Conservation (phyloP, 2,113 vertebrate genomes). For the Odontophorus gujanensis region DNA sequence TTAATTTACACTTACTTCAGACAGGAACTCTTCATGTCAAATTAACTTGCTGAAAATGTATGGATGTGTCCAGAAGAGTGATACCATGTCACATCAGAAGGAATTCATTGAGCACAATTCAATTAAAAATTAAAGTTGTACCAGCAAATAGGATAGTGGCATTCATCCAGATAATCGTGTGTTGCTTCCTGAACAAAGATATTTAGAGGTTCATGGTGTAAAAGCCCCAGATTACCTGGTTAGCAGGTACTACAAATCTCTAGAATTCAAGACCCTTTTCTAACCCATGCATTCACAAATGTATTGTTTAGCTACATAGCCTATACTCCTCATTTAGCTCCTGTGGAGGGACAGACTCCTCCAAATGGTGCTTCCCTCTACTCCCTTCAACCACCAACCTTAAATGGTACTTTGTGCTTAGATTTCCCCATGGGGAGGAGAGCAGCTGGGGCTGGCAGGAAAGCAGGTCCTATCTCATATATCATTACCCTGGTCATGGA, state of each 20-base stretch:
- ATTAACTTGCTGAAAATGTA: slow-evolving; percentile 14
- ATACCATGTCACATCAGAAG: background rate
- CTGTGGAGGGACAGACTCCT: background rate
- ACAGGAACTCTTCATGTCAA: background rate
- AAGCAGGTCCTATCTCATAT: background rate
- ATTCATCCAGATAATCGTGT: background rate
- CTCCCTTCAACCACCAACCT: background rate
- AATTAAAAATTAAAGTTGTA: background rate
- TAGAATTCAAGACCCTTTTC: background rate
- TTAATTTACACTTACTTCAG: slow-evolving; percentile 26
- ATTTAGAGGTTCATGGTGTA: rapidly evolving
- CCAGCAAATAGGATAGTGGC: background rate
- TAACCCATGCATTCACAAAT: background rate
- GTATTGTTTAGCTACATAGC: background rate
- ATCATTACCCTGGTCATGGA: background rate
- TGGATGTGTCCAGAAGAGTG: background rate
- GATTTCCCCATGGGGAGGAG: background rate
- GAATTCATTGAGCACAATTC: background rate
- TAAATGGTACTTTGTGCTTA: background rate
- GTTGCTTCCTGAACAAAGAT: background rate
- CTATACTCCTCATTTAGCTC: background rate
- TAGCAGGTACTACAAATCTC: background rate
- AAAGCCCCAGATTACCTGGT: background rate
- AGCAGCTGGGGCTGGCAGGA: background rate
- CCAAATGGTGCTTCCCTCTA: background rate